Conservation (phyloP, 2,888 invertebrate genomes). For the Cheilosia urbana region DNA sequence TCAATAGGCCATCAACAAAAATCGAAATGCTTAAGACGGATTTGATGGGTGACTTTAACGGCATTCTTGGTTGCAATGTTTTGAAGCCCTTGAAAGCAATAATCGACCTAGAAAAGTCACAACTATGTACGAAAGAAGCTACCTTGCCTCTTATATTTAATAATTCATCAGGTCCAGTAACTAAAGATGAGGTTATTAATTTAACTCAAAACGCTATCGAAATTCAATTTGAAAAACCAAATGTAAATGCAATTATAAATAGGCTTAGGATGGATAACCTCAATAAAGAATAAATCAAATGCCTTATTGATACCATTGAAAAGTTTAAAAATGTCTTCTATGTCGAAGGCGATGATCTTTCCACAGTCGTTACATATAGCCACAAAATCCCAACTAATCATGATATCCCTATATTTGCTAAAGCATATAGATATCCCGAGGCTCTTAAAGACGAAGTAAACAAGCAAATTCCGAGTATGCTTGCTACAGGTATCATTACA, state of each 20-base stretch:
- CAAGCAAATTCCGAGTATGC: too few species aligned
- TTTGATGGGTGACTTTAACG: too few species aligned
- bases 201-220: not conserved
- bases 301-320: constrained; percentile 11
- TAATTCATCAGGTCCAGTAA: not conserved
- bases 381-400: constrained; percentile 28
- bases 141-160: not conserved
- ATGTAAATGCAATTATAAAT: not conserved
- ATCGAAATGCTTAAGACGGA: too few species aligned
- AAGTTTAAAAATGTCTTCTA: constrained; percentile 33
- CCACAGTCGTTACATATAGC: not conserved
- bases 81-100: constrained; percentile 4
- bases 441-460: constrained; percentile 6
- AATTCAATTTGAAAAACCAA: constrained; percentile 10
- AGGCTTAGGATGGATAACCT: constrained; percentile 34
- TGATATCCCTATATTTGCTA: constrained; percentile 17
- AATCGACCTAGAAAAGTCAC: constrained; percentile 1
- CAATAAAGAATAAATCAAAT: constrained; percentile 29
- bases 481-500: too few species aligned
- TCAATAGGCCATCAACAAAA: too few species aligned
- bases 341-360: constrained; percentile 23
- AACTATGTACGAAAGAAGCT: constrained; percentile 8
- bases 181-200: constrained; percentile 2
- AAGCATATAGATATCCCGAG: constrained; percentile 28
- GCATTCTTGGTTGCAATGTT: constrained; percentile 9